phyloP scores from a whole-genome alignment of 2,113 vertebrate genomes.

The Silurus glanis region DNA sequence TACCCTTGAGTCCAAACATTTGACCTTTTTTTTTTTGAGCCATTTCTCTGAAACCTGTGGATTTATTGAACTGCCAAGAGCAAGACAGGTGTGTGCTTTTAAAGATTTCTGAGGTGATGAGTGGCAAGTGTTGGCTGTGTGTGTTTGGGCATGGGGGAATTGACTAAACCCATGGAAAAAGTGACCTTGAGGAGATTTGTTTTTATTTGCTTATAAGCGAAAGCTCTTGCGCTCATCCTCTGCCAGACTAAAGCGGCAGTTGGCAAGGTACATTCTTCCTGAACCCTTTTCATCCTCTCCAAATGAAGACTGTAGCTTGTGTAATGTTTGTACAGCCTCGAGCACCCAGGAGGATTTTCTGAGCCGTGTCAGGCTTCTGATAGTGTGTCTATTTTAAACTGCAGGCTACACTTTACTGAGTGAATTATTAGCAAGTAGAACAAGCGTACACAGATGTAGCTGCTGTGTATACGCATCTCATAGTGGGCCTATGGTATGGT shows the following conservation, averaged over 20 bases:
- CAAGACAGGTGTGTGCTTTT: background rate
- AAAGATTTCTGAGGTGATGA: background rate
- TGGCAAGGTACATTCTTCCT: slow-evolving; percentile 61
- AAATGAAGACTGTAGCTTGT: slow-evolving; percentile 62
- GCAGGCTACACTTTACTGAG: slow-evolving; percentile 6
- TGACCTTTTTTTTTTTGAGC: background rate
- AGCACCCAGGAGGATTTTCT: slow-evolving; percentile 41
- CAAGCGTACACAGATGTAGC: background rate
- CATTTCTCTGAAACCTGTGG: too few species aligned
- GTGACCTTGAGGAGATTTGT: slow-evolving; percentile 2
- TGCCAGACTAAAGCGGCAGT: slow-evolving; percentile 65
- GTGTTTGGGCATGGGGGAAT: background rate
- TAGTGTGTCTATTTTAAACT: slow-evolving; percentile 52
- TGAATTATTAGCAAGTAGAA: slow-evolving; percentile 1
- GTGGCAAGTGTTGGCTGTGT: background rate
- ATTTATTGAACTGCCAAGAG: background rate
- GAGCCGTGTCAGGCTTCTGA: slow-evolving; percentile 34
- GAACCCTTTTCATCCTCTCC: slow-evolving; percentile 64
- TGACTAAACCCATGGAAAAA: background rate
- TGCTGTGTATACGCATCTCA: background rate
- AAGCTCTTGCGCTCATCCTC: slow-evolving; percentile 41
- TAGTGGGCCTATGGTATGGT: background rate
- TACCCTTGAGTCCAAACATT: background rate
- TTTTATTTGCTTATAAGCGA: slow-evolving; percentile 43
- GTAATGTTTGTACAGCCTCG: slow-evolving; percentile 52